These are phyloP conservation scores for Myotis daubentonii DNA, from an alignment of 2,797 vertebrate species.

Conservation along the genomic window DNA sequence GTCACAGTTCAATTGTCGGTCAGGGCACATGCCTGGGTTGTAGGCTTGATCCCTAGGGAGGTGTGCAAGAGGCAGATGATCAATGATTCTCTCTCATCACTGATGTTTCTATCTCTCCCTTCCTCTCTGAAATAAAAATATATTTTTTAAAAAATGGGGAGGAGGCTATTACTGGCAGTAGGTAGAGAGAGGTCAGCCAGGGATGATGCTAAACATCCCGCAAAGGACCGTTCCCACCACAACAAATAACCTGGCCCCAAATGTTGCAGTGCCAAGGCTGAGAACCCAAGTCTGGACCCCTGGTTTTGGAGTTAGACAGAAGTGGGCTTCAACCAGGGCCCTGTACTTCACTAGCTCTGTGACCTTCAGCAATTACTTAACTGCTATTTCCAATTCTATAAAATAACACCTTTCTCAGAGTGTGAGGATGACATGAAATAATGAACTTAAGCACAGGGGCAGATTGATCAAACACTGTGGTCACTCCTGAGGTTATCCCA, in stretches of 20 bases:
- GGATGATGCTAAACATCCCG: no score
- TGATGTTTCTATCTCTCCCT: no score
- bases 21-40: no score
- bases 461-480: no score
- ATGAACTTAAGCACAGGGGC: background rate
- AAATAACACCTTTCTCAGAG: background rate
- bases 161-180: background rate
- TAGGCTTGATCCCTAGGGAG: no score
- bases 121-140: no score
- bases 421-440: background rate
- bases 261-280: background rate
- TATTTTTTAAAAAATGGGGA: background rate
- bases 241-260: background rate
- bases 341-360: background rate
- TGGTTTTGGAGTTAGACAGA: background rate
- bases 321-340: background rate
- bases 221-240: no score
- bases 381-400: background rate
- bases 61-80: no score
- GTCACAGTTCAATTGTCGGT: no score
- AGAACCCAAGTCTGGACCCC: accelerated
- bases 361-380: background rate
- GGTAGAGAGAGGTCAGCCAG: background rate
- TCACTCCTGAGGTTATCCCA: background rate
- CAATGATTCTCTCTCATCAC: no score